phyloP scores from a whole-genome alignment of 2,888 invertebrate species.

The Drosophila picticornis region DNA sequence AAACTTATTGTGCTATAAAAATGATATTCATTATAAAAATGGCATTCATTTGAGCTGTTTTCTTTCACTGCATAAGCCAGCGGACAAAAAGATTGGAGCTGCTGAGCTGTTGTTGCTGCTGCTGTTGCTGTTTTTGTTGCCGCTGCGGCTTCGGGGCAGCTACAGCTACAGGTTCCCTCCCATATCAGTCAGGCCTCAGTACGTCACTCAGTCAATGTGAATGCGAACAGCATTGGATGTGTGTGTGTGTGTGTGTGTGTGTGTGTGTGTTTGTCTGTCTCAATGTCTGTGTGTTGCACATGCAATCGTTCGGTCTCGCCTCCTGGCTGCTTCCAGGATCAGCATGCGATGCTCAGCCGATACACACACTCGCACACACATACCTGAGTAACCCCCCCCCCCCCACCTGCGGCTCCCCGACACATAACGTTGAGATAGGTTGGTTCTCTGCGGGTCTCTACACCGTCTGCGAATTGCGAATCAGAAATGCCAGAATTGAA shows the following conservation, averaged over 20 bases:
- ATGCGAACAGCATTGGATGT: slow-evolving; percentile 44
- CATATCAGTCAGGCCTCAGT: slow-evolving; percentile 76
- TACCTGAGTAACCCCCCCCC: slow-evolving; percentile 10
- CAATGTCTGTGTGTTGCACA: slow-evolving; percentile 48
- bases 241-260: slow-evolving; percentile 23
- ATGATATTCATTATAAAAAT: no score
- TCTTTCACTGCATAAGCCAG: slow-evolving; percentile 31
- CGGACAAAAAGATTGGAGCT: slow-evolving; percentile 12
- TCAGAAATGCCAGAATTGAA: slow-evolving; percentile 84
- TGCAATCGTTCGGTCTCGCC: slow-evolving; percentile 70
- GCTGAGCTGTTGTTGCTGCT: slow-evolving; percentile 30
- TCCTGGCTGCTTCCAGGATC: slow-evolving; percentile 66
- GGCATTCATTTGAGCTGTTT: neutral
- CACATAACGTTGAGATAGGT: neutral
- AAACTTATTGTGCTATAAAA: no score
- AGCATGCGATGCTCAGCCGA: slow-evolving; percentile 77
- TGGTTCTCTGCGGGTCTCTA: slow-evolving; percentile 6
- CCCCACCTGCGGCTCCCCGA: neutral
- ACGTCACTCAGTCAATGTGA: slow-evolving; percentile 73
- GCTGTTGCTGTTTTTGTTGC: slow-evolving; percentile 20
- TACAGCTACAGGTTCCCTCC: slow-evolving; percentile 62
- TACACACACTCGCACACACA: slow-evolving; percentile 14
- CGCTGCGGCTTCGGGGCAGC: slow-evolving; percentile 26
- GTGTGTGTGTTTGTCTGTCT: slow-evolving; percentile 27
- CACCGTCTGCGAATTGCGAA: slow-evolving; percentile 69